Percentiles rank a stretch among this genome's conserved stretches.
Conservation (phyloP, 2,797 vertebrate genomes). For the Mico argentatus region DNA sequence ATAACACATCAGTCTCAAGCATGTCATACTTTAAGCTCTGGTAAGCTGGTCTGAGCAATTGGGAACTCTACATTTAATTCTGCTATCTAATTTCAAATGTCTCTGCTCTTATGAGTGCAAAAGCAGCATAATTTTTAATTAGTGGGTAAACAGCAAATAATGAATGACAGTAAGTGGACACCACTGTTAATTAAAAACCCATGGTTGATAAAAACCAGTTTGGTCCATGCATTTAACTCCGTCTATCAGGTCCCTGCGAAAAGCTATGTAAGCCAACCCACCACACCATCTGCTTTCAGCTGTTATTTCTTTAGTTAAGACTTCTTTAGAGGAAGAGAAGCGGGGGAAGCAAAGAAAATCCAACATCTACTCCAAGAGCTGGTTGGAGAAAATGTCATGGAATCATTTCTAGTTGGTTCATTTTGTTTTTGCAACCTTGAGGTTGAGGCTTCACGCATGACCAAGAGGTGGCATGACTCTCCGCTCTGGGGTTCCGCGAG, state of each 20-base stretch:
- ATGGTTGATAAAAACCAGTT: slow-evolving; percentile 75
- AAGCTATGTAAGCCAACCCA: background rate
- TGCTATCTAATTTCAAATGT: slow-evolving; percentile 72
- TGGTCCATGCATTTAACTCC: slow-evolving; percentile 47
- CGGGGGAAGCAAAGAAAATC: background rate
- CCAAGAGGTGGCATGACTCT: accelerated
- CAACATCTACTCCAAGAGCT: background rate
- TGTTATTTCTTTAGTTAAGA: background rate
- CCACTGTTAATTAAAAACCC: slow-evolving; percentile 76
- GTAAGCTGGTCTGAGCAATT: slow-evolving; percentile 24
- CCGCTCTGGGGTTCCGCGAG: accelerated
- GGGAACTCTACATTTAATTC: slow-evolving; percentile 69
- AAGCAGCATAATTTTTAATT: slow-evolving; percentile 79
- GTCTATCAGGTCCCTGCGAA: slow-evolving; percentile 16
- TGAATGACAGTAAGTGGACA: slow-evolving; percentile 69
- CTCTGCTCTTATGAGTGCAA: slow-evolving; percentile 67
- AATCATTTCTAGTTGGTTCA: background rate
- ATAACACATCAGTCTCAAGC: background rate
- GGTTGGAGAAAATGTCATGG: background rate
- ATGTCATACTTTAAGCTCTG: background rate
- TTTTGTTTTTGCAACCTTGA: background rate
- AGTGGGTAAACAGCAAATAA: slow-evolving; percentile 78
- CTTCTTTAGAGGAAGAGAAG: background rate
- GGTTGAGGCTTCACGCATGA: accelerated
- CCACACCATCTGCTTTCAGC: background rate